These are phyloP conservation scores for Drosophila gunungcola DNA, from an alignment of 1,140 invertebrate species.

Conservation along the genomic window DNA sequence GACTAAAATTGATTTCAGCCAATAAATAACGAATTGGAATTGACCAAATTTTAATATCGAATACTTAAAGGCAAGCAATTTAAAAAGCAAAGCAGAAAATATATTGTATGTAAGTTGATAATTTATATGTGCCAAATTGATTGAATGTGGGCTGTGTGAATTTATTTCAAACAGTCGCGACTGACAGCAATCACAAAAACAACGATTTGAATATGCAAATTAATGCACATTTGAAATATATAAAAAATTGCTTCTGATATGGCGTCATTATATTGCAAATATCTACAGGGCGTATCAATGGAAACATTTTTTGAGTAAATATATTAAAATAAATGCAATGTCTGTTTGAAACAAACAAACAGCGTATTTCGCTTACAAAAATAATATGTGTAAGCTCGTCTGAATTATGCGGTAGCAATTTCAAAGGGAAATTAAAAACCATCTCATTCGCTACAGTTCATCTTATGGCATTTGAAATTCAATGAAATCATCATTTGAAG, in stretches of 20 bases:
- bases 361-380: constrained; percentile 2
- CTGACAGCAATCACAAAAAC: constrained; percentile 51
- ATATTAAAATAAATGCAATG: neutral
- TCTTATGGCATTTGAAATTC: constrained; percentile 1
- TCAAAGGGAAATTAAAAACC: neutral
- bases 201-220: constrained; percentile 62
- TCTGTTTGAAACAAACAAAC: neutral
- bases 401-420: neutral
- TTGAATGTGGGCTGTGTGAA: constrained; percentile 48
- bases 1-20: constrained; percentile 31
- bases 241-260: constrained; percentile 22
- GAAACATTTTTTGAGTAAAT: constrained; percentile 9
- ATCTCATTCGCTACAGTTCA: constrained; percentile 2
- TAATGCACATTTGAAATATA: constrained; percentile 11
- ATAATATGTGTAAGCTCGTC: neutral
- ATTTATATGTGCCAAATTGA: constrained; percentile 33
- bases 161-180: constrained; percentile 12
- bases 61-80: constrained; percentile 29
- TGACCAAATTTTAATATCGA: constrained; percentile 30
- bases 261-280: constrained; percentile 33
- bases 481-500: constrained; percentile 41
- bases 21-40: constrained; percentile 36
- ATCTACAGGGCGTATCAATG: constrained; percentile 14
- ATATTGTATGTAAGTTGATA: constrained; percentile 37
- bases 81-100: constrained; percentile 21